These are phyloP conservation scores for Holothuria scabra DNA, from an alignment of 53 echinoderm and acorn worm species.

Conservation along the genomic window DNA sequence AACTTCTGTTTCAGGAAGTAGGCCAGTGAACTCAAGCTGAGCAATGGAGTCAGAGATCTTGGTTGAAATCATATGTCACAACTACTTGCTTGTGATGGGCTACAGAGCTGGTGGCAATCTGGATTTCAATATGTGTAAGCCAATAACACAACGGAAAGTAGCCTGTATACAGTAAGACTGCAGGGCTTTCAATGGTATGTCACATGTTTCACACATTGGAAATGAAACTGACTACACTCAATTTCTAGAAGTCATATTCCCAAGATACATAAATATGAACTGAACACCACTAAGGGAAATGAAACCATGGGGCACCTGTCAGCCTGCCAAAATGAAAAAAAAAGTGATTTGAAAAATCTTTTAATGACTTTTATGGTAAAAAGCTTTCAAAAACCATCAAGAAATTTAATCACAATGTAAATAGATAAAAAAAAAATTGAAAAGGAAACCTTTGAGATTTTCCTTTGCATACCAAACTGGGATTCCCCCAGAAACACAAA, in stretches of 20 bases:
- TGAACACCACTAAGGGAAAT: not conserved
- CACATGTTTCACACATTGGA: constrained; percentile 33
- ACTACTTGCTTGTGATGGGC: constrained; percentile 22
- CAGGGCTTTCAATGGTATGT: not conserved
- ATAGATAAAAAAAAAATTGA: too few species aligned
- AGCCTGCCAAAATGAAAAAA: too few species aligned
- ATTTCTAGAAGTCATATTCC: constrained; percentile 3
- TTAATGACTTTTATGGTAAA: too few species aligned
- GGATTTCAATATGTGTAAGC: not conserved
- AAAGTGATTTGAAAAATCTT: too few species aligned
- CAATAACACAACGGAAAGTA: not conserved
- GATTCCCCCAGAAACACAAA: too few species aligned
- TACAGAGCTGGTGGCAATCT: not conserved
- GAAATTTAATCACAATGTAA: too few species aligned
- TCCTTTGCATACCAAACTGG: too few species aligned
- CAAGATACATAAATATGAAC: constrained; percentile 1
- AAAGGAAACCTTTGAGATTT: too few species aligned
- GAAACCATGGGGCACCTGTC: too few species aligned
- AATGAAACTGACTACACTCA: constrained; percentile 32
- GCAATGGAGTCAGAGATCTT: constrained; percentile 14
- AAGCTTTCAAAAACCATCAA: too few species aligned
- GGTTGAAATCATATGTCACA: constrained; percentile 2
- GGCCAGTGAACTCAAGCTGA: constrained; percentile 7
- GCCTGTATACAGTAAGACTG: not conserved
- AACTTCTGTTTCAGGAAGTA: too few species aligned